Base-by-base conservation (phyloP, 2,888 invertebrate genomes). In the Leuctra nigra region DNA sequence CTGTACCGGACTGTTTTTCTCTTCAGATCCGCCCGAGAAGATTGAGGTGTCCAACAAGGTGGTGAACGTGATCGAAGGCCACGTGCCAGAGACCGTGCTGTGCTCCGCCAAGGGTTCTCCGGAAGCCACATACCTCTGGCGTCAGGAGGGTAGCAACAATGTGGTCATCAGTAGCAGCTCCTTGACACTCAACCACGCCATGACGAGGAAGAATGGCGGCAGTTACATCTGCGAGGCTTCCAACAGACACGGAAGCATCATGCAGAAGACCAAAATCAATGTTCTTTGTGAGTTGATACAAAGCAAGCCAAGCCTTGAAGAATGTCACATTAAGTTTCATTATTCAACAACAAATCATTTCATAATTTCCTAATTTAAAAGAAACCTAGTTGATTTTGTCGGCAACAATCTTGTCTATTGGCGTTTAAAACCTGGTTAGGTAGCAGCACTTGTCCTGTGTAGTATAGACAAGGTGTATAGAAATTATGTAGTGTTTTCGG, bases 251-350 rank as follows among this genome's bases (percentile, higher is more conserved):
- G 94, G 93, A 16, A 79, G 77, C 54, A 79, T 81, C 61, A 82
- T 78, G 50, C 81, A 83, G 11, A 78, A 81, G 18, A 84, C 87
- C 3, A 75, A 77, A 62, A 77, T 94, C 64, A 86, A 91, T 71
- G 91, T 94, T 38, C 81, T 86, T 74, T 93, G 93, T 93, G 75
- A 87, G 86, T 82, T n/a, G n/a, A n/a, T n/a, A n/a, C n/a, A n/a
- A n/a, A n/a, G n/a, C n/a, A n/a, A n/a, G n/a, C n/a, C n/a, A n/a
- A n/a, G n/a, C n/a, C n/a, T n/a, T n/a, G n/a, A n/a, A n/a, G n/a
- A n/a, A n/a, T n/a, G n/a, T n/a, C n/a, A n/a, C n/a, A n/a, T n/a
- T n/a, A n/a, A n/a, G n/a, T n/a, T n/a, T n/a, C n/a, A n/a, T n/a
- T n/a, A n/a, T n/a, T n/a, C n/a, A n/a, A n/a, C n/a, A n/a, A n/a